Base-by-base conservation (phyloP, 2,797 vertebrate species). In the Enteromius mattozi region DNA sequence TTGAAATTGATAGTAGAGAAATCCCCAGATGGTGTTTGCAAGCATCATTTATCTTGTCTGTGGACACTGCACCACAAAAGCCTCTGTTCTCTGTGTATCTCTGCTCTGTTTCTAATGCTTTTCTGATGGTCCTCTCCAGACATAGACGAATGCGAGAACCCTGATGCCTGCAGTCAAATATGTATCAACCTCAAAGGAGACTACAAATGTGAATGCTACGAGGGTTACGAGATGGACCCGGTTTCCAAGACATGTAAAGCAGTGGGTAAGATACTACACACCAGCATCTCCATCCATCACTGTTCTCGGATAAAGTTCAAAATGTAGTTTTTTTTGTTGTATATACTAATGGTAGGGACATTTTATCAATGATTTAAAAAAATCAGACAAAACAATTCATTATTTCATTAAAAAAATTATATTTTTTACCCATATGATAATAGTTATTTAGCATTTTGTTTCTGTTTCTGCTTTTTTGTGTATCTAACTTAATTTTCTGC, bases 171-270 rank as follows among this genome's bases (percentile, higher is more conserved):
- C 96, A 99, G 98, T 94, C 98, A 99, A 93, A 97, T 98, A 94
- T 99, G 98, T 92, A 95, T 99, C 94, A 99, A 99, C 93, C 98
- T 98, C 93, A 99, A 99, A 94, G 98, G 98, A 47, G 97, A 97
- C 94, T 98, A 96, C 89, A 99, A 99, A 93, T 99, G 98, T 2
- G 98, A 99, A 90, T 99, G 98, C 91, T 96, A 97, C 82, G 96
- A 98, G 86, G 98, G 98, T 89, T 99, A 98, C 0, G 97, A 99
- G 95, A 98, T 99, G 97, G 98, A 99, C 94, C 95, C 96, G 0
- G 93, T 95, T 86, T 96, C 96, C 81, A 98, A 97, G 95, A 97
- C 96, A 91, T 99, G 98, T 96, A 99, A 99, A 91, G 98, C 98
- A 16, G 96, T 97, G 72, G 98, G 98, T 99, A 95, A 94, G 94